phyloP scores from a whole-genome alignment of 2,888 invertebrate genomes.

The Hemithea aestivaria region DNA sequence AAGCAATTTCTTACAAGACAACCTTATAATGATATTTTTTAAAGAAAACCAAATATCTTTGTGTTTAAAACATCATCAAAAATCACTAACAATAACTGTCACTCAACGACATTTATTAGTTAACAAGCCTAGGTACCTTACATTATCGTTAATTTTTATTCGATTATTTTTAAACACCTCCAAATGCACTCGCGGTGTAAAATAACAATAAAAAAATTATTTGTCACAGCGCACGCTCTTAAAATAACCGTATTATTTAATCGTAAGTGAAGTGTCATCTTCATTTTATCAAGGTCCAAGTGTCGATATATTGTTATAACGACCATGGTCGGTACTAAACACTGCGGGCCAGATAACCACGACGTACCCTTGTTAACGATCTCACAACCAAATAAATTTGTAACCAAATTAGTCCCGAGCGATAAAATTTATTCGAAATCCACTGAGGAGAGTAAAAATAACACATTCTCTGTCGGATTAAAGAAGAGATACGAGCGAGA shows the following conservation, averaged over 20 bases:
- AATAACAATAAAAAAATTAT: slow-evolving; percentile 67
- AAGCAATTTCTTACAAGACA: too few species aligned
- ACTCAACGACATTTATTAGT: slow-evolving; percentile 50
- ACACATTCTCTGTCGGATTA: slow-evolving; percentile 78
- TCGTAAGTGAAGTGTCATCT: slow-evolving; percentile 73
- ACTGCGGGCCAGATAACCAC: slow-evolving; percentile 70
- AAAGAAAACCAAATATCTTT: too few species aligned
- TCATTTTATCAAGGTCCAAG: slow-evolving; percentile 74
- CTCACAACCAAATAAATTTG: slow-evolving; percentile 77
- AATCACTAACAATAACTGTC: slow-evolving; percentile 23
- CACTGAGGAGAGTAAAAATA: slow-evolving; percentile 77
- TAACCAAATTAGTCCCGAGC: slow-evolving; percentile 78
- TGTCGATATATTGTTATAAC: slow-evolving; percentile 77
- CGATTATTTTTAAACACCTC: slow-evolving; percentile 43
- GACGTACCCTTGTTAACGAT: slow-evolving; percentile 77
- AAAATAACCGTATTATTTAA: slow-evolving; percentile 73
- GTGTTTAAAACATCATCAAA: too few species aligned
- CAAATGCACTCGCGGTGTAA: slow-evolving; percentile 50
- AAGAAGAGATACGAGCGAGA: slow-evolving; percentile 76
- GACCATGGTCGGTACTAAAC: slow-evolving; percentile 67
- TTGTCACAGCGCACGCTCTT: slow-evolving; percentile 50
- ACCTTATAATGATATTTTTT: too few species aligned
- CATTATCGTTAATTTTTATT: slow-evolving; percentile 50
- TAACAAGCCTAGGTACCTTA: slow-evolving; percentile 42
- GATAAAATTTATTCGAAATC: slow-evolving; percentile 79